Conservation (phyloP, 2,888 invertebrate genomes). For the Latrodectus hesperus region DNA sequence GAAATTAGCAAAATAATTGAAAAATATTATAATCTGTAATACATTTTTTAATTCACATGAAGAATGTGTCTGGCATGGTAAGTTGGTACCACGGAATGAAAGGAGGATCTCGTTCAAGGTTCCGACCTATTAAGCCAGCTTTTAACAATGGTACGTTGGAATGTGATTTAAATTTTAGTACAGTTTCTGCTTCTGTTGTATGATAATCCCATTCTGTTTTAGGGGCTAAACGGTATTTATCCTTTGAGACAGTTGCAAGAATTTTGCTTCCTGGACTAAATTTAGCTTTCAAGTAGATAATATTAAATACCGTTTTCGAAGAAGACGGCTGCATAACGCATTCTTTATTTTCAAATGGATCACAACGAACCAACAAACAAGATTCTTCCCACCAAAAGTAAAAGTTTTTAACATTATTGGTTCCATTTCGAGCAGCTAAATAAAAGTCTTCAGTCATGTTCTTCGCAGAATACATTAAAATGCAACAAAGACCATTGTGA, state of each 20-base stretch:
- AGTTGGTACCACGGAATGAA: conserved; percentile 29
- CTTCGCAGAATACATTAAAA: conserved; percentile 48
- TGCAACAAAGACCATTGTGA: conserved; percentile 68
- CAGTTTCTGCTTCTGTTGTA: neutral
- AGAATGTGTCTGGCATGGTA: no score
- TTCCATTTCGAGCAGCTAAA: conserved; percentile 53
- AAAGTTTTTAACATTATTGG: conserved; percentile 40
- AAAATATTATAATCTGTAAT: no score
- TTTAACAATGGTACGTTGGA: conserved; percentile 38
- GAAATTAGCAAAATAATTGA: no score
- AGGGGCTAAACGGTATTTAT: conserved; percentile 37
- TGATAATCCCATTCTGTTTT: conserved; percentile 35
- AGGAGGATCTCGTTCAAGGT: conserved; percentile 37
- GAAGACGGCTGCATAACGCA: conserved; percentile 28
- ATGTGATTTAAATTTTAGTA: conserved; percentile 16
- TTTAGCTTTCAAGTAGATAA: conserved; percentile 13
- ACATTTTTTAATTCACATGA: no score
- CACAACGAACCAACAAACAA: conserved; percentile 52
- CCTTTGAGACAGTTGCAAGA: conserved; percentile 48
- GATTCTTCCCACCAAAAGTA: conserved; percentile 57
- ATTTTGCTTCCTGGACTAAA: conserved; percentile 30
- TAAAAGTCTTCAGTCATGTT: conserved; percentile 53
- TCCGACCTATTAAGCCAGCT: conserved; percentile 35
- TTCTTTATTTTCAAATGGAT: conserved; percentile 28
- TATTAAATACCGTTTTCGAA: conserved; percentile 46